Conservation (phyloP, 1,140 invertebrate species). For the Lordiphosa stackelbergi region DNA sequence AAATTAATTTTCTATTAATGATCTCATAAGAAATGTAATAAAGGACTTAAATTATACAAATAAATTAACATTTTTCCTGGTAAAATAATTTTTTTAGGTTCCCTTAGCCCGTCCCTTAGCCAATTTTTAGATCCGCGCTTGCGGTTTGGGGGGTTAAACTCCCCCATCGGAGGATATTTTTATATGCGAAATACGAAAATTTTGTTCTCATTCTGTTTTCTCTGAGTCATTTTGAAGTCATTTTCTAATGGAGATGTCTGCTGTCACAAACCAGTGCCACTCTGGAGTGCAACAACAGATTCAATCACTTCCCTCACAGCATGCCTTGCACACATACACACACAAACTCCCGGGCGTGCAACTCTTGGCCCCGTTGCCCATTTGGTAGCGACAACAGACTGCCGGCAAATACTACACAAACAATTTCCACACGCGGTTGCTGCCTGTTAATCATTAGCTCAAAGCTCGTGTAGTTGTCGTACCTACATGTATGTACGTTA, state of each 20-base stretch:
- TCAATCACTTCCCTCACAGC: constrained; percentile 26
- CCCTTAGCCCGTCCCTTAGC: too few species aligned
- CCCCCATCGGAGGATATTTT: too few species aligned
- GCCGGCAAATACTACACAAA: constrained; percentile 20
- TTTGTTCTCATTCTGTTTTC: too few species aligned
- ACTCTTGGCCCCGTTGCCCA: constrained; percentile 35
- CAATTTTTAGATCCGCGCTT: too few species aligned
- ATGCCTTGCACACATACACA: constrained; percentile 7
- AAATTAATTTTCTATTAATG: too few species aligned
- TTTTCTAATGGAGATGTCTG: constrained; percentile 22
- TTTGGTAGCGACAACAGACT: constrained; percentile 20
- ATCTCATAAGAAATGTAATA: too few species aligned
- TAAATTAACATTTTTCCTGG: too few species aligned
- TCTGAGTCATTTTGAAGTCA: too few species aligned
- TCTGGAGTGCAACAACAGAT: constrained; percentile 16
- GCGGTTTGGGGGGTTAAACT: too few species aligned
- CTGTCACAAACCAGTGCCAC: constrained; percentile 14
- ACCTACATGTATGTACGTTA: not conserved
- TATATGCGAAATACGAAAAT: too few species aligned
- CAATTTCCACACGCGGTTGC: constrained; percentile 31
- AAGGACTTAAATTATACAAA: too few species aligned
- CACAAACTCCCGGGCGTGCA: constrained; percentile 33
- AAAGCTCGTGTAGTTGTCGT: constrained; percentile 42
- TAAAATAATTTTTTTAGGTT: too few species aligned
- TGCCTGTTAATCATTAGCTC: constrained; percentile 55